A percentile compares a stretch with the other conserved stretches of the same genome.
Conservation (phyloP, 53 echinoderm and acorn worm genomes). For the Arbacia lixula region DNA sequence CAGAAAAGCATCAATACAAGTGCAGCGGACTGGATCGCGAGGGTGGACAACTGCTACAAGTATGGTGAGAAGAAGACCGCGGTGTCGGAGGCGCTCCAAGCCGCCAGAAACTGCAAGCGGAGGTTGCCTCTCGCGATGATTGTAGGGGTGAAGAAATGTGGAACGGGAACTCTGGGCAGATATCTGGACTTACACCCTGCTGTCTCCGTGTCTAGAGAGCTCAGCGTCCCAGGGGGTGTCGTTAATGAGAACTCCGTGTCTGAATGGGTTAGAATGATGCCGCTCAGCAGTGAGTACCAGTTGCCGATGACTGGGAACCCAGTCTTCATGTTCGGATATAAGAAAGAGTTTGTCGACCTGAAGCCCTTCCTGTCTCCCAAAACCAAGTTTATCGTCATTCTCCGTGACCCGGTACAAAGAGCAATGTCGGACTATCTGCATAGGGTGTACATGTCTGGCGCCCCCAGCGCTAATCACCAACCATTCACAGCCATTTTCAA, state of each 20-base stretch:
- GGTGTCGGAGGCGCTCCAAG: neutral
- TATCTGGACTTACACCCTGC: slow-evolving; percentile 43
- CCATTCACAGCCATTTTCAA: slow-evolving; percentile 9
- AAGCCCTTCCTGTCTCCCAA: slow-evolving; percentile 14
- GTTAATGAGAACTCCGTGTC: neutral
- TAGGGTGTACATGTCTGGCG: neutral
- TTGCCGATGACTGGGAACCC: slow-evolving; percentile 30
- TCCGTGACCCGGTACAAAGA: slow-evolving; percentile 49
- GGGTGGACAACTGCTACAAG: neutral
- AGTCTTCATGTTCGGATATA: neutral
- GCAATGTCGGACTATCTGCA: slow-evolving; percentile 52
- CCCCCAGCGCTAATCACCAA: neutral
- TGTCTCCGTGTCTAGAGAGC: neutral
- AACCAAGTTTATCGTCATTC: slow-evolving; percentile 38
- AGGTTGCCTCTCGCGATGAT: slow-evolving; percentile 33
- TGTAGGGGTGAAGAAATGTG: slow-evolving; percentile 44
- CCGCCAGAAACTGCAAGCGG: neutral
- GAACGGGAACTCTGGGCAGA: slow-evolving; percentile 27
- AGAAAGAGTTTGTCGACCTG: neutral
- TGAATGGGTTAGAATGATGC: slow-evolving; percentile 2
- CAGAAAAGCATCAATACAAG: too few species aligned
- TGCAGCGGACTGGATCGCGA: neutral
- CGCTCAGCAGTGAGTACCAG: slow-evolving; percentile 1
- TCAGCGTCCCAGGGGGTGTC: neutral
- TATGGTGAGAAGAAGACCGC: neutral